Conservation (phyloP, 2,113 vertebrate genomes). For the Protobothrops flavoviridis region DNA sequence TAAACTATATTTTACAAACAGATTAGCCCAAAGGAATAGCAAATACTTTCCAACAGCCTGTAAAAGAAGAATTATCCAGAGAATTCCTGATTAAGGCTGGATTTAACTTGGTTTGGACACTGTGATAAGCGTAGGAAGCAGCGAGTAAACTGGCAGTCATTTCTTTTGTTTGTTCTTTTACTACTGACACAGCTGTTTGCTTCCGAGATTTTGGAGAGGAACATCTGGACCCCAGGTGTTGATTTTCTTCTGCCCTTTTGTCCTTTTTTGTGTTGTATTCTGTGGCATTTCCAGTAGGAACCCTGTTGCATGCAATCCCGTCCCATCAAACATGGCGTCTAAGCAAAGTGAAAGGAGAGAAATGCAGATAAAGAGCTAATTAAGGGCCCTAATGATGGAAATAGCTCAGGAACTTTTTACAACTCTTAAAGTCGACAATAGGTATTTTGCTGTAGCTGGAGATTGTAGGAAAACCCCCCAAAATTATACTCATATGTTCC, state of each 20-base stretch:
- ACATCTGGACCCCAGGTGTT: conserved; percentile 25
- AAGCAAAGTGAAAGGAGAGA: not conserved
- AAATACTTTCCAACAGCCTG: not conserved
- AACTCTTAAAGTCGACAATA: conserved; percentile 1
- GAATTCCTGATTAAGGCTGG: rapidly evolving
- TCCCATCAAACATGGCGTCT: rapidly evolving
- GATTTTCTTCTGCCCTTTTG: not conserved
- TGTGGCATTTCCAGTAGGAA: not conserved
- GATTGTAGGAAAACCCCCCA: not conserved
- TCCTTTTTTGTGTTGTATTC: not conserved
- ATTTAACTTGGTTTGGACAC: conserved; percentile 20
- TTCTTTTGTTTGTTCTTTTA: not conserved
- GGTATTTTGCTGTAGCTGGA: not conserved
- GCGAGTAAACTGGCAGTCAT: not conserved
- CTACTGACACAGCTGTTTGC: conserved; percentile 6
- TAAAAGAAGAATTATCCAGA: not conserved
- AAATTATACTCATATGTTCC: not conserved
- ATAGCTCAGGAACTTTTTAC: conserved; percentile 12
- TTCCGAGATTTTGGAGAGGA: not conserved
- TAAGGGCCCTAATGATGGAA: rapidly evolving
- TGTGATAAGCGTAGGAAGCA: conserved; percentile 28
- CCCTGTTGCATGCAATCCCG: rapidly evolving
- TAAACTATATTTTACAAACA: conserved; percentile 21
- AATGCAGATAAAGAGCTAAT: not conserved
- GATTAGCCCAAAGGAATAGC: not conserved